Percentiles rank a stretch among this genome's conserved stretches.
These are phyloP conservation scores for Coendou prehensilis DNA, from an alignment of 2,797 vertebrate genomes.

Conservation along the genomic window DNA sequence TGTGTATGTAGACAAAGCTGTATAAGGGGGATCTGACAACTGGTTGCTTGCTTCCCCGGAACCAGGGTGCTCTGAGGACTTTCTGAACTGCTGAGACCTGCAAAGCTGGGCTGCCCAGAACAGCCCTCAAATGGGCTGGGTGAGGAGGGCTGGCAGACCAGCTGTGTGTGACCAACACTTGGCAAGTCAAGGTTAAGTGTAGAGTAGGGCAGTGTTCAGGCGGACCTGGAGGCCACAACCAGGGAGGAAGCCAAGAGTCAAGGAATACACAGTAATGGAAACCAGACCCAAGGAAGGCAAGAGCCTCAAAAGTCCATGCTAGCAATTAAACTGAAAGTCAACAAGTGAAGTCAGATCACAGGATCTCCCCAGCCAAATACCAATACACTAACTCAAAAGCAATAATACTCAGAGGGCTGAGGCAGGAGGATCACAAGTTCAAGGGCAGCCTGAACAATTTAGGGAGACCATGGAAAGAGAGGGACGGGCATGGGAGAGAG, in stretches of 20 bases:
- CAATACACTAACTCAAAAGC: conserved; percentile 2
- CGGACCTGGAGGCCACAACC: neutral
- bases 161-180: neutral
- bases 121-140: neutral
- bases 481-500: neutral
- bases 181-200: neutral
- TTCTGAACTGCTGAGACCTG: neutral
- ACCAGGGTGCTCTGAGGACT: conserved; percentile 7
- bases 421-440: neutral
- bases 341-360: conserved; percentile 42
- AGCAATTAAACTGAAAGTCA: conserved; percentile 37
- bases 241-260: neutral
- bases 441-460: neutral
- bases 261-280: neutral
- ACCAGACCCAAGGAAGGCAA: neutral
- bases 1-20: neutral
- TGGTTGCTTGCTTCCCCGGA: neutral
- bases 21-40: conserved; percentile 16
- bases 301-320: neutral
- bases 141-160: neutral
- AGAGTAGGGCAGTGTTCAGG: neutral
- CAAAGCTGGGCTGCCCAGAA: neutral
- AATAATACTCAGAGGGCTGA: neutral
- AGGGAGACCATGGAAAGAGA: neutral
- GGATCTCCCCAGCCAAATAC: neutral